Base-by-base conservation (phyloP, 2,888 invertebrate species). In the Papilio elwesi region DNA sequence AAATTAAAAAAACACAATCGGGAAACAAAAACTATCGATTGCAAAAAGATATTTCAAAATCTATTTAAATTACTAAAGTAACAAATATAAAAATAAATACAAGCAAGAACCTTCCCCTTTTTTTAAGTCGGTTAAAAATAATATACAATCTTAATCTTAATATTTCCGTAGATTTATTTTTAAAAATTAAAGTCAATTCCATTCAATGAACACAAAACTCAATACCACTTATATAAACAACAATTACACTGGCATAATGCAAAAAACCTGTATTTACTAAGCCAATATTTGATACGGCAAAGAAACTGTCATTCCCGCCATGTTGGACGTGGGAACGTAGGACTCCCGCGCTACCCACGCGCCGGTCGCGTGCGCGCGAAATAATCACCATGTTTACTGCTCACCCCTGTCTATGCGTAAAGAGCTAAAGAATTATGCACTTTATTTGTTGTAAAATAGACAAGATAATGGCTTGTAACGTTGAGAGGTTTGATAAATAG, bases 281-380 rank as follows among this genome's bases (percentile, higher is more conserved):
- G 52, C 57, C 71, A 76, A 78, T 80, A 82, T 81, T 80, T 78
- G 74, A 75, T 73, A 70, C 73, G 73, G 69, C 43, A 62, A 62
- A 77, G 55, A 76, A 80, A 78, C 77, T 78, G 74, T 49, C 74
- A 76, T 78, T 79, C 78, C 75, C 68, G 64, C 63, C 38, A 47
- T 52, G 38, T 51, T 52, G 36, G 49, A 80, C 87, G 89, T 89
- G 89, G 85, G 89, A 90, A 89, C 76, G 74, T 53, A 75, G 79
- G 80, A 81, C 82, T 82, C 79, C 81, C 78, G 57, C 82, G 82
- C 71, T 90, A 73, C 89, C 74, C 89, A 90, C 89, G 77, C 76
- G 76, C 70, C 71, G 63, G 74, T 75, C 87, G 84, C 87, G 87
- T 86, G 87, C 82, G 80, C 4, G 15, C 66, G 79, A 77, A 78